phyloP scores from a whole-genome alignment of 2,888 invertebrate genomes.

The Torymus auratus region DNA sequence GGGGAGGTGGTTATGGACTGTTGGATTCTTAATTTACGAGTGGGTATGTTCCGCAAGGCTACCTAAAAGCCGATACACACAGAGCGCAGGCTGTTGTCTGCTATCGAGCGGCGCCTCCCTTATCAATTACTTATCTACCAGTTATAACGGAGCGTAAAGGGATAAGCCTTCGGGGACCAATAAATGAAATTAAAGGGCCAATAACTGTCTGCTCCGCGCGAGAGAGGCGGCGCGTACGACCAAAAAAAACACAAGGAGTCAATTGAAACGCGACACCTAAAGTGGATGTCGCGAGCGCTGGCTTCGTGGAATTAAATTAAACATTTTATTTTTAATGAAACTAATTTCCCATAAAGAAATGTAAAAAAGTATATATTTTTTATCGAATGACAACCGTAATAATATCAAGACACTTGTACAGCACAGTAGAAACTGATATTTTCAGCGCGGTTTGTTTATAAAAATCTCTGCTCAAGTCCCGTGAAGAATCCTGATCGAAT shows the following conservation, averaged over 20 bases:
- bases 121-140: conserved; percentile 49
- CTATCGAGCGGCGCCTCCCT: neutral
- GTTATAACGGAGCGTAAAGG: conserved; percentile 24
- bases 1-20: too few relatives aligned
- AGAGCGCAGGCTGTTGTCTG: neutral
- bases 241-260: neutral
- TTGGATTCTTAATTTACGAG: too few relatives aligned
- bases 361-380: too few relatives aligned
- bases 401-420: too few relatives aligned
- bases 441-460: neutral
- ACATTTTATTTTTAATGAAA: too few relatives aligned
- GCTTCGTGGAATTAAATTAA: too few relatives aligned
- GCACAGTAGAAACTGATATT: too few relatives aligned
- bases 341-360: too few relatives aligned
- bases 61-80: conserved; percentile 4
- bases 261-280: conserved; percentile 5
- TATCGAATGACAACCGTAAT: too few relatives aligned
- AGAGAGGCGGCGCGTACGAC: too few relatives aligned
- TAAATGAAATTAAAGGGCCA: conserved; percentile 20
- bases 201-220: neutral
- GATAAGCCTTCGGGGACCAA: conserved; percentile 34
- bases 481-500: too few relatives aligned
- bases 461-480: neutral
- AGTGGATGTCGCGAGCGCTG: too few relatives aligned
- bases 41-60: neutral